phyloP scores from a whole-genome alignment of 2,113 vertebrate genomes.

The Oreotrochilus melanogaster region DNA sequence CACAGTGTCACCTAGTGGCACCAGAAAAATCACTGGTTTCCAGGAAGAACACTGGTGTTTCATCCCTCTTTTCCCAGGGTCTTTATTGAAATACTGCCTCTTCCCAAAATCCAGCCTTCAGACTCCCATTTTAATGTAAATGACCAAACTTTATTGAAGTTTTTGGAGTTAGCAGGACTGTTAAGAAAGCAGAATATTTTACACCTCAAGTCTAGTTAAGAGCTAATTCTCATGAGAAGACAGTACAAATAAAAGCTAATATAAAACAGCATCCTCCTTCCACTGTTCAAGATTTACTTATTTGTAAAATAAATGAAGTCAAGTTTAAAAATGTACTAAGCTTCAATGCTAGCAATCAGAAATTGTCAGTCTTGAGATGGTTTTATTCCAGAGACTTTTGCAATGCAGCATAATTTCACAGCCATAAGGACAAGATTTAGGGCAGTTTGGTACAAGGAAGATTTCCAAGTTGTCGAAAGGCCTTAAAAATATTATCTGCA shows the following conservation, averaged over 20 bases:
- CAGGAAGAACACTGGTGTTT: rapidly evolving
- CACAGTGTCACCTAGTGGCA: slow-evolving; percentile 62
- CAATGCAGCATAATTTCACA: slow-evolving; percentile 56
- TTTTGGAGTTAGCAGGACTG: slow-evolving; percentile 71
- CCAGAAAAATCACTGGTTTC: not conserved
- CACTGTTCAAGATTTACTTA: slow-evolving; percentile 40
- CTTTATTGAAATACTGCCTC: not conserved
- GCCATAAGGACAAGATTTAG: slow-evolving; percentile 27
- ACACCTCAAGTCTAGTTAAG: slow-evolving; percentile 77
- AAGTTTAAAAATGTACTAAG: slow-evolving; percentile 49
- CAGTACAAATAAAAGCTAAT: slow-evolving; percentile 70
- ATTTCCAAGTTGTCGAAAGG: slow-evolving; percentile 39
- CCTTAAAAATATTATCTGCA: slow-evolving; percentile 36
- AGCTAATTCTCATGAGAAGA: slow-evolving; percentile 74
- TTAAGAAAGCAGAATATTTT: slow-evolving; percentile 82
- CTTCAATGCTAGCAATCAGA: slow-evolving; percentile 52
- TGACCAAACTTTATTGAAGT: slow-evolving; percentile 79
- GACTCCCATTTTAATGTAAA: not conserved
- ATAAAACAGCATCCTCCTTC: slow-evolving; percentile 40
- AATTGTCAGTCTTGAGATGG: slow-evolving; percentile 34
- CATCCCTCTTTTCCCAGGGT: not conserved
- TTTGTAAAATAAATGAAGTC: slow-evolving; percentile 69
- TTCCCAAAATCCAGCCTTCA: not conserved
- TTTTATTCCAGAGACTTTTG: slow-evolving; percentile 47
- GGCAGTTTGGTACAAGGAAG: slow-evolving; percentile 32